These are phyloP conservation scores for Darevskia mixta DNA, from an alignment of 2,797 vertebrate genomes.

Conservation along the genomic window DNA sequence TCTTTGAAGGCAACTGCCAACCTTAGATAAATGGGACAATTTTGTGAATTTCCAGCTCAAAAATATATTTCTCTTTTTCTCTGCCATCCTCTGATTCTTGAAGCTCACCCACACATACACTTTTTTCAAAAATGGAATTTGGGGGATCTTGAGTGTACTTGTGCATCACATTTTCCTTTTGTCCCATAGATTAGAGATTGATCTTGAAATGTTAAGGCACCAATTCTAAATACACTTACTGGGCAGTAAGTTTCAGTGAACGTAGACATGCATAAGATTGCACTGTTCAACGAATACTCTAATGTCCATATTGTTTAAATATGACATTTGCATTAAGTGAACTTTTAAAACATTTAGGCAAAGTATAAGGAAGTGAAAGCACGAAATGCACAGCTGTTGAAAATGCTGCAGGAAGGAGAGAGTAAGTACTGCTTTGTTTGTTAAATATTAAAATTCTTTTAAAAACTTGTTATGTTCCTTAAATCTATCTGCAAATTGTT, in stretches of 20 bases:
- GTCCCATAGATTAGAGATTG: not conserved
- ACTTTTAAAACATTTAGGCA: constrained; percentile 74
- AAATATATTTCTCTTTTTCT: not conserved
- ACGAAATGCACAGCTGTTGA: constrained; percentile 92
- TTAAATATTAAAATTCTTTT: constrained; percentile 36
- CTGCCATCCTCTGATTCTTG: not conserved
- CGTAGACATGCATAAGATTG: not conserved
- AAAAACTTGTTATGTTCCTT: constrained; percentile 20
- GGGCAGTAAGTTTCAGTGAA: not conserved
- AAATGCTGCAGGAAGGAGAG: constrained; percentile 96
- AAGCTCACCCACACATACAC: not conserved
- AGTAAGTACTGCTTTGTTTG: constrained; percentile 84
- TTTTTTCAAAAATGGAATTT: not conserved
- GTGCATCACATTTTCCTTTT: not conserved
- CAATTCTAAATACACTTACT: not conserved
- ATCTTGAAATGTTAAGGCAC: not conserved
- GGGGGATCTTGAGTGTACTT: not conserved
- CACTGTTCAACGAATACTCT: not conserved
- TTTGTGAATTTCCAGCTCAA: not conserved
- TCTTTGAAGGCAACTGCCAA: not conserved
- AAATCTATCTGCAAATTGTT: constrained; percentile 22
- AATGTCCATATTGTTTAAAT: not conserved
- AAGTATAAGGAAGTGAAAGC: constrained; percentile 95
- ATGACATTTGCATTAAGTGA: not conserved
- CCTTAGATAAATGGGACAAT: not conserved